A percentile compares a stretch with the other conserved stretches of the same genome.
These are phyloP conservation scores for human (Homo sapiens) DNA, from an alignment of 2,113 vertebrate species.

Conservation along the genomic window GRCh38 chr7:138521501-138522000, in stretches of 20 bases:
- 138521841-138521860: neutral
- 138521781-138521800: neutral
- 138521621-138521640: neutral
- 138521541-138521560: neutral
- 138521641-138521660: neutral
- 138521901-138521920: neutral
- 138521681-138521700: neutral
- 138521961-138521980: neutral
- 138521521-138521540: neutral
- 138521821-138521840: neutral
- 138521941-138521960: neutral
- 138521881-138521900: neutral
- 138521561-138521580: neutral
- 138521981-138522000: too few species aligned
- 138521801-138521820: neutral
- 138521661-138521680: neutral
- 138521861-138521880: neutral
- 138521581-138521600: neutral
- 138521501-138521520: neutral
- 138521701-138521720: constrained; percentile 1
- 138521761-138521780: neutral
- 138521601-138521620: constrained; percentile 24
- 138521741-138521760: neutral
- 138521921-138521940: neutral
- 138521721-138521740: neutral